Evolutionary conservation across 2,888 invertebrate genomes (phyloP).

Genomic region (Chaetogeoica ovagalla): DNA sequence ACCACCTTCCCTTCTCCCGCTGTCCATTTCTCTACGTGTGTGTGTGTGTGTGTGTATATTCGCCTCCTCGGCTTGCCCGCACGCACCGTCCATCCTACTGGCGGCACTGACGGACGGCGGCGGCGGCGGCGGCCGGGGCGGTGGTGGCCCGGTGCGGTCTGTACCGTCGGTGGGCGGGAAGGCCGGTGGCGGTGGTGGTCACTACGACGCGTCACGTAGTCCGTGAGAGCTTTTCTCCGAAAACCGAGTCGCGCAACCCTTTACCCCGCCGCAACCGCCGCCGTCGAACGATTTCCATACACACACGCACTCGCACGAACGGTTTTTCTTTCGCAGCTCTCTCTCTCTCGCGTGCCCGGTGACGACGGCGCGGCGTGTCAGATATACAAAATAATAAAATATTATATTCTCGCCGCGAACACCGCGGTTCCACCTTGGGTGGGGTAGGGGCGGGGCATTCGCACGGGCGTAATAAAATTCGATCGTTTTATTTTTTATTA

Average conservation of each 20-base stretch:
- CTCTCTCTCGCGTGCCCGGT: neutral
- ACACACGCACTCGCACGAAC: conserved; percentile 28
- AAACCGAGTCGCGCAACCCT: conserved; percentile 53
- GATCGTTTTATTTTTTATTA: too few relatives aligned
- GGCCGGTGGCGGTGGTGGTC: conserved; percentile 13
- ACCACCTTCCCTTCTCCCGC: neutral
- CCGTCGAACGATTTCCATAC: conserved; percentile 48
- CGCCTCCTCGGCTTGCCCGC: conserved; percentile 4
- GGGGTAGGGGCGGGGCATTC: too few relatives aligned
- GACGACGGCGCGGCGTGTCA: conserved; percentile 28
- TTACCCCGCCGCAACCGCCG: conserved; percentile 19
- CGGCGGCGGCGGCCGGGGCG: neutral
- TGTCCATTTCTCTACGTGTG: neutral
- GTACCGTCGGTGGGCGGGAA: neutral
- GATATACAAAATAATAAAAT: conserved; percentile 33
- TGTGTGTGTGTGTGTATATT: too few relatives aligned
- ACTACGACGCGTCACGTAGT: conserved; percentile 52
- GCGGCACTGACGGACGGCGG: neutral
- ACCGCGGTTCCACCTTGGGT: too few relatives aligned
- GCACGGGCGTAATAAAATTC: too few relatives aligned
- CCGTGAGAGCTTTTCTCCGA: conserved; percentile 51
- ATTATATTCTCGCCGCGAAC: conserved; percentile 1
- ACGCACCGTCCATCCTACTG: too few relatives aligned
- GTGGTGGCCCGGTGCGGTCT: neutral
- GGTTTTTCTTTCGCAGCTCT: conserved; percentile 26